phyloP scores from a whole-genome alignment of 2,888 invertebrate species.

The Hemicrepidius hirtus region DNA sequence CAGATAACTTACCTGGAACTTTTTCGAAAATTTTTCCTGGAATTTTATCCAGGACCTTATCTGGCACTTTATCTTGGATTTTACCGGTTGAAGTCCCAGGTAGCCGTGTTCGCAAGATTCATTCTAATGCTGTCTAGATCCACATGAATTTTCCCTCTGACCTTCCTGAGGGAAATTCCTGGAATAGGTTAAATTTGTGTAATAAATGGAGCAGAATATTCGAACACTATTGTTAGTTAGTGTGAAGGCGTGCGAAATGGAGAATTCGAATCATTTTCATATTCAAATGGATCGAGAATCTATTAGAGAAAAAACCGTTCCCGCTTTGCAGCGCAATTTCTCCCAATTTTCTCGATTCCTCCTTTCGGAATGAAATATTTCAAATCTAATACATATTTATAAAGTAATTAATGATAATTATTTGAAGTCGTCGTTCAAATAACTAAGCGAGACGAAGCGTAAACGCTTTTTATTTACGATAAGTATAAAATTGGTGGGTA shows the following conservation, averaged over 20 bases:
- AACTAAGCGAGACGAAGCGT: no score
- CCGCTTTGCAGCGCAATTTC: not conserved
- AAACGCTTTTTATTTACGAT: no score
- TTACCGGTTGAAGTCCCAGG: no score
- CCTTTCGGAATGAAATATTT: not conserved
- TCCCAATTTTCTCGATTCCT: not conserved
- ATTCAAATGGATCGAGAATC: not conserved
- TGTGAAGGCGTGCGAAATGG: slow-evolving; percentile 15
- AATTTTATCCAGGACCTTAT: no score
- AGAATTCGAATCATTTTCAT: slow-evolving; percentile 4
- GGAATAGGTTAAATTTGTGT: slow-evolving; percentile 16
- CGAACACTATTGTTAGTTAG: slow-evolving; percentile 6
- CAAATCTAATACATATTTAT: slow-evolving; percentile 1
- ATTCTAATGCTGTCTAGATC: not conserved
- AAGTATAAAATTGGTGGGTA: no score
- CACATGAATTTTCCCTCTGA: not conserved
- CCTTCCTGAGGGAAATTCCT: not conserved
- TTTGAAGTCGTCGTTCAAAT: not conserved
- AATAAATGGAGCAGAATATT: slow-evolving; percentile 12
- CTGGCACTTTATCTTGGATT: no score
- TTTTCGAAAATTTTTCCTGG: no score
- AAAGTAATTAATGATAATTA: not conserved
- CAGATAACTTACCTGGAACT: no score
- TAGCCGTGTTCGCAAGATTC: no score
- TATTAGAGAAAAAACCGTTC: not conserved